Base-by-base conservation (phyloP, 2,113 vertebrate genomes). In the Megaceryle torquata region DNA sequence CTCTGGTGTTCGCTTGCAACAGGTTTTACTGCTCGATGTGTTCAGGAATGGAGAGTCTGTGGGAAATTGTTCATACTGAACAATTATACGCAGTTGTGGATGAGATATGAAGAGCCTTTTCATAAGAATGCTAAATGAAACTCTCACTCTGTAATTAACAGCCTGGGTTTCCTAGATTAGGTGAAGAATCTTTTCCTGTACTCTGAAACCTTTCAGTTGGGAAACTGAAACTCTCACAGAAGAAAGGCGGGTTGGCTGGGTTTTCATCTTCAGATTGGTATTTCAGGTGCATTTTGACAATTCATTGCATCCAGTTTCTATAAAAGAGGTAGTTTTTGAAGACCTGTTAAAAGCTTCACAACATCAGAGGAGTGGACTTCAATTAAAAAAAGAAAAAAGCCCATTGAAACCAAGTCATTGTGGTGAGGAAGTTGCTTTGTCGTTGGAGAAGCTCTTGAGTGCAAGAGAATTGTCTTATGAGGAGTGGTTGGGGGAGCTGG, bases 261-360 rank as follows among this genome's bases (percentile, higher is more conserved):
- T 95, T 96, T 97, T 95, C 53, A 87, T 85, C 50, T 88, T 85
- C 87, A 61, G 75, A 53, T 70, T 84, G 61, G 79, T 92, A 51
- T 85, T 96, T 92, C 67, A 90, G 74, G 22, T 91, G 48, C 53
- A 25, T 71, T 78, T 79, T 81, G 74, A 54, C 43, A 56, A 26
- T 82, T 85, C 46, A 84, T 82, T 78, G 37, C 60, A 18, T 29
- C 65, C 15, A n/a, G 6, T 51, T 94, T 70, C 43, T 68, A 43
- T 50, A 56, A 68, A 93, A 61, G 48, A 72, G 17, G 7, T 46
- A 39, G 12, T 9, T 76, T 59, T 59, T 89, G 21, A 76, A 33
- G 41, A 68, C 28, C 37, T 70, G 8, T 19, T 88, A 33, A 64
- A 43, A 85, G n/a, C 37, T 74, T 59, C 48, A 25, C 28, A 39